Evolutionary conservation across 1,140 invertebrate genomes (phyloP).

Genomic region (Polyergus mexicanus): DNA sequence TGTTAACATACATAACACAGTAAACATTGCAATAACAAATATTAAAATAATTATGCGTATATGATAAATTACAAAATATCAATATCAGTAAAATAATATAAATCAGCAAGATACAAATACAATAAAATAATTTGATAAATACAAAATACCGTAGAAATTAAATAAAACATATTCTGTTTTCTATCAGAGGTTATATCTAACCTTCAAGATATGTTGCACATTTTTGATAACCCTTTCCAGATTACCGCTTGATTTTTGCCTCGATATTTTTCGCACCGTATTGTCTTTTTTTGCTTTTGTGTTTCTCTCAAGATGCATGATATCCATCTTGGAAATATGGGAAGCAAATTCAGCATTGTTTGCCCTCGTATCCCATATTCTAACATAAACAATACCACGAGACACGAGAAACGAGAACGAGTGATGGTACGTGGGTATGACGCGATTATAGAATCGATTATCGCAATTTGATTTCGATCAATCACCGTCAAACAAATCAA

Average conservation of each 20-base stretch:
- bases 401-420: not conserved
- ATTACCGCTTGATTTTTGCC: not conserved
- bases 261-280: not conserved
- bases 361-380: too few relatives aligned
- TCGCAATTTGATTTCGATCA: not conserved
- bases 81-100: not conserved
- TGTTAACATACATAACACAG: not conserved
- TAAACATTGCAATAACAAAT: not conserved
- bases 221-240: slow-evolving; percentile 75
- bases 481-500: not conserved
- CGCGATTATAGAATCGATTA: not conserved
- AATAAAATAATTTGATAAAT: slow-evolving; percentile 14
- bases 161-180: not conserved
- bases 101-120: slow-evolving; percentile 18
- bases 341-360: too few relatives aligned
- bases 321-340: too few relatives aligned
- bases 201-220: slow-evolving; percentile 75
- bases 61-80: not conserved
- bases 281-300: not conserved
- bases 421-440: slow-evolving; percentile 14
- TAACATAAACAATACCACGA: too few relatives aligned
- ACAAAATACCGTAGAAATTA: not conserved
- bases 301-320: not conserved
- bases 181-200: slow-evolving; percentile 56
- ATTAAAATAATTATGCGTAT: not conserved